These are phyloP conservation scores for Smutsia gigantea DNA, from an alignment of 2,797 vertebrate genomes.

Conservation along the genomic window DNA sequence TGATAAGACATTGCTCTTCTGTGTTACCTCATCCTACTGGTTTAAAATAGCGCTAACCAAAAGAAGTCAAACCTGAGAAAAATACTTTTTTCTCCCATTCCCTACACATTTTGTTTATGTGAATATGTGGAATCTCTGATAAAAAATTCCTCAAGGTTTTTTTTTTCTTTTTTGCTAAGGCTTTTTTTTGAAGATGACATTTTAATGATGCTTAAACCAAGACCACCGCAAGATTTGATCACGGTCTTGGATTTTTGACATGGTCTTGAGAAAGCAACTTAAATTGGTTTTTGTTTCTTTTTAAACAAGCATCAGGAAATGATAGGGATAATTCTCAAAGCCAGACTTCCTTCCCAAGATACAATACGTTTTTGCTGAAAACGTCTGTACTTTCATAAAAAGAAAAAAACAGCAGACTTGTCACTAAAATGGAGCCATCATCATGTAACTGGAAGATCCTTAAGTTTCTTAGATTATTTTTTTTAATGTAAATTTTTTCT, in stretches of 20 bases:
- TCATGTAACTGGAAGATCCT: not conserved
- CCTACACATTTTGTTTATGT: not conserved
- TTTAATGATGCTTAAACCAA: slow-evolving; percentile 56
- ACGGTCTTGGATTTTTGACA: slow-evolving; percentile 18
- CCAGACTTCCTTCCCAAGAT: slow-evolving; percentile 23
- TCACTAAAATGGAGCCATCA: not conserved
- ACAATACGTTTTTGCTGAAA: slow-evolving; percentile 18
- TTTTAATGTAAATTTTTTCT: not conserved
- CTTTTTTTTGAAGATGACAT: not conserved
- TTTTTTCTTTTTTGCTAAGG: not conserved
- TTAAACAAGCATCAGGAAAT: slow-evolving; percentile 44
- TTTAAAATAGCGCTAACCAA: not conserved
- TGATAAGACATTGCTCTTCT: not conserved
- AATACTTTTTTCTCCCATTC: not conserved
- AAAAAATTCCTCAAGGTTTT: not conserved
- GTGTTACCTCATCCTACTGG: not conserved
- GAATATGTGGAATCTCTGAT: not conserved
- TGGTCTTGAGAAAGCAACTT: not conserved
- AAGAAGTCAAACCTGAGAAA: slow-evolving; percentile 3
- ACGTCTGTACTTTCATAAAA: not conserved
- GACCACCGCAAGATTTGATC: not conserved
- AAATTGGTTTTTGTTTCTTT: slow-evolving; percentile 32
- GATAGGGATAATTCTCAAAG: not conserved
- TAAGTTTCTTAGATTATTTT: not conserved
- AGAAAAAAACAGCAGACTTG: not conserved